These are phyloP conservation scores for Strix occidentalis DNA, from an alignment of 2,797 vertebrate species.

Conservation along the genomic window DNA sequence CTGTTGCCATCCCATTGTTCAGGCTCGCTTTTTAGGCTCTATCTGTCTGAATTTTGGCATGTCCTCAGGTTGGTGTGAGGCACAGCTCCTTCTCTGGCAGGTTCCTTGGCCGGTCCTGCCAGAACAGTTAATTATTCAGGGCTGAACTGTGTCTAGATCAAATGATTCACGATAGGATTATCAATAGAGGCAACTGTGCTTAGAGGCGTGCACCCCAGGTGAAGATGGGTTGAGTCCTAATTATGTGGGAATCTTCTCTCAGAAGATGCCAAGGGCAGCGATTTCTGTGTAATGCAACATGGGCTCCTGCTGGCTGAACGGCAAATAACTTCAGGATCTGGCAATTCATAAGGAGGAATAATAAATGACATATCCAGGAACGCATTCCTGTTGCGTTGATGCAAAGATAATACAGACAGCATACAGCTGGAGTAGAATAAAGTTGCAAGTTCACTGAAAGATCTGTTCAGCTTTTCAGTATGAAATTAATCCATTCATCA, in stretches of 20 bases:
- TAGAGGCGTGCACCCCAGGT: not conserved
- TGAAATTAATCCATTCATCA: not conserved
- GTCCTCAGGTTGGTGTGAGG: not conserved
- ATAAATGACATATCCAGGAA: not conserved
- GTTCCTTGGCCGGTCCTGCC: not conserved
- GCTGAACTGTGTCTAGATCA: not conserved
- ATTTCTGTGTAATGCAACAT: not conserved
- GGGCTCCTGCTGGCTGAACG: not conserved
- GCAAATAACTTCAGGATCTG: not conserved
- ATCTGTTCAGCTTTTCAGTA: not conserved
- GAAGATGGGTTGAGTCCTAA: not conserved
- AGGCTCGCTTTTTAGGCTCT: not conserved
- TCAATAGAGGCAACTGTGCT: not conserved
- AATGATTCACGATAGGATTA: not conserved
- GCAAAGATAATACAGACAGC: not conserved
- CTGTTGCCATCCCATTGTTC: not conserved
- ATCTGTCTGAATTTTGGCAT: not conserved
- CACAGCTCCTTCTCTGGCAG: not conserved
- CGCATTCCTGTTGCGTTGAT: accelerated
- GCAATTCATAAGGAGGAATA: not conserved
- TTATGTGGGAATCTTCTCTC: not conserved
- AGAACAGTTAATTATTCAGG: slow-evolving; percentile 6
- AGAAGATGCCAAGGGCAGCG: not conserved
- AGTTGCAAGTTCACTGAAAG: not conserved
- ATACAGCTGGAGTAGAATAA: not conserved